Evolutionary conservation across 2,113 vertebrate species (phyloP), one percentile per base, ranked within the genome.

Genomic region (Panthera leo): DNA sequence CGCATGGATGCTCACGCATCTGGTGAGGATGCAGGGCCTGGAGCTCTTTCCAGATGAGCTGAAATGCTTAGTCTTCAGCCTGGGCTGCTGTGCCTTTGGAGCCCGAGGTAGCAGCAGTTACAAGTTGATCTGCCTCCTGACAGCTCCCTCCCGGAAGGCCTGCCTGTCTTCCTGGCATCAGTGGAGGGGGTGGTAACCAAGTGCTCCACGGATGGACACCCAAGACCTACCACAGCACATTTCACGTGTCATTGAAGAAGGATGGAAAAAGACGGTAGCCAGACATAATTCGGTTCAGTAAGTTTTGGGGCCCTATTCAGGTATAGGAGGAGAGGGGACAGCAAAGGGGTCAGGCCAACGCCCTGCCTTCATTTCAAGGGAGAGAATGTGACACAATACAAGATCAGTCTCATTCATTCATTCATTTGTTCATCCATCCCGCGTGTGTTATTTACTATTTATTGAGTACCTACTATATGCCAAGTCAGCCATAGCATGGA

Each of bases 101-200:
- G 29, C 61, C 86, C 14, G 31, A 91, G 89, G 27, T 63, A 34
- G 73, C 39, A 76, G 70, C 65, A 31, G 75, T 91, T 97, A 73
- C 51, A 96, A n/a, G 73, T 42, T 76, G 84, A 68, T 93, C 65
- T 87, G 48, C 70, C 82, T 95, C 23, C 73, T 71, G 86, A 83
- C 73, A 84, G 86, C 45, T 68, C 39, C 15, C 65, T 92, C 48
- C 88, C 53, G 70, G 18, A 8, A 14, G 48, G 23, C 53, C 65
- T 6, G 7, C 85, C 79, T 85, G 48, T 36, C 94, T 95, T 85
- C 48, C 87, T 63, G 80, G 78, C 48, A 45, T 91, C 96, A 86
- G 82, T 21, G 31, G 80, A 70, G 71, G 18, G 39, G n/a, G 11
- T 68, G 58, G 76, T 67, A 39, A 82, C 61, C 48, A 73, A 84